Evolutionary conservation across 2,797 vertebrate genomes (phyloP).

Genomic region (Dendrocincla tyrannina): DNA sequence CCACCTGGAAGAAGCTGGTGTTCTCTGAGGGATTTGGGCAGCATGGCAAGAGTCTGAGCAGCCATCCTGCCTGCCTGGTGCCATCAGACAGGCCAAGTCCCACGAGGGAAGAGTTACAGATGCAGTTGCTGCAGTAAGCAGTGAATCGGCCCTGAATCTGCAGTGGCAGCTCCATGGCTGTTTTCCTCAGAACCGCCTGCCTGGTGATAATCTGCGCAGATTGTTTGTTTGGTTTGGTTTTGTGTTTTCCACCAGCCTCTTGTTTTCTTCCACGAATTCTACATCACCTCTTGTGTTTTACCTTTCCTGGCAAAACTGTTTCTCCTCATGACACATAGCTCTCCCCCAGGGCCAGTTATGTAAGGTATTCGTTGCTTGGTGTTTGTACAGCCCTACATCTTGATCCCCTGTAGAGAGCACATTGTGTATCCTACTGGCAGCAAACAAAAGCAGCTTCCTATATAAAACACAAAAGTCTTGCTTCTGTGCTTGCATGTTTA

Average conservation of each 20-base stretch:
- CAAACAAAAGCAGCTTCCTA: slow-evolving; percentile 61
- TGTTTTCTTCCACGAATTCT: slow-evolving; percentile 40
- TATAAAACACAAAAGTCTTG: slow-evolving; percentile 42
- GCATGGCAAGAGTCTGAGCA: fast-evolving
- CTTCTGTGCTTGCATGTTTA: slow-evolving; percentile 23
- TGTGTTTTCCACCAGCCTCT: neutral
- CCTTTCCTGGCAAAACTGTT: slow-evolving; percentile 40
- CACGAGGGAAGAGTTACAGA: fast-evolving
- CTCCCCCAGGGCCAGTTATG: slow-evolving; percentile 45
- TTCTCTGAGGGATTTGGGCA: fast-evolving
- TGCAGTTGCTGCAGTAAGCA: neutral
- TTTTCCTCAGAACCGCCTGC: neutral
- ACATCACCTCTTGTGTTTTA: slow-evolving; percentile 2
- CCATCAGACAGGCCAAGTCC: neutral
- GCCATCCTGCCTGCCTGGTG: neutral
- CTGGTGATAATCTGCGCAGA: neutral
- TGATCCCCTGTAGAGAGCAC: slow-evolving; percentile 48
- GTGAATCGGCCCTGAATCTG: neutral
- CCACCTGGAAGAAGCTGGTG: neutral
- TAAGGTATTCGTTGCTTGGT: slow-evolving; percentile 49
- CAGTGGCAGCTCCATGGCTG: neutral
- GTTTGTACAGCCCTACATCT: slow-evolving; percentile 56
- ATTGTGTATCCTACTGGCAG: slow-evolving; percentile 49
- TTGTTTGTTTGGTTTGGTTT: neutral
- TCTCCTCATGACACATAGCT: slow-evolving; percentile 7